Base-by-base conservation (phyloP, 2,888 invertebrate genomes). In the Trisateles emortualis region DNA sequence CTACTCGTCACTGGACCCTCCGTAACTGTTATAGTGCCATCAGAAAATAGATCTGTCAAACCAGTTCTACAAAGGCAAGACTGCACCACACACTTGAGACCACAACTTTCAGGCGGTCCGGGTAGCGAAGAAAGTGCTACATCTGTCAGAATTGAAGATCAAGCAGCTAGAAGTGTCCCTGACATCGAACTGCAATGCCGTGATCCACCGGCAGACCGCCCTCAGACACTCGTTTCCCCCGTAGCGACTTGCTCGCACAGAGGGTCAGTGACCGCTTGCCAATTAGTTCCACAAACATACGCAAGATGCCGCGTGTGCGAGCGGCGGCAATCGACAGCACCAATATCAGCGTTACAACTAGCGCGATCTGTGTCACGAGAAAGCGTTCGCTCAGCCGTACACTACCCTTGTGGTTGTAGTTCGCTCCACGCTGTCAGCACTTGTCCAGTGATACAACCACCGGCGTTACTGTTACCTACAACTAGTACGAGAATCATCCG, bases 61-160 rank as follows among this genome's bases (percentile, higher is more conserved):
- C 97, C 97, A 67, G 96, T 97, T 61, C 93, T 97, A 66, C 97
- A 96, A 93, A 94, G 97, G 67, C 97, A 97, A 90, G 97, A 97
- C 90, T 96, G 97, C 74, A 97, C 97, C 41, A 97, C 97, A 45
- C 95, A 95, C 79, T 94, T 96, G 53, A 94, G 96, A 68, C 94
- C 95, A 54, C 95, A 96, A 78, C 93, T 97, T 61, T 96, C 96
- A 36, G 95, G 94, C 2, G 93, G 93, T 10, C 96, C 96, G 30
- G 96, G 96, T 47, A 97, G 97, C 71, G 97, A 97, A 86, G 97
- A 97, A 85, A 93, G 93, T 65, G 89, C 83, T 16, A 94, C 96
- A 3, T 94, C 94, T 35, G 81, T 94, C 39, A 93, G 94, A 80
- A 87, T 94, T 64, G 95, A 95, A 79, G 95, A 95, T 72, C 94